phyloP scores from a whole-genome alignment of 2,113 vertebrate genomes.

The Pollachius pollachius region DNA sequence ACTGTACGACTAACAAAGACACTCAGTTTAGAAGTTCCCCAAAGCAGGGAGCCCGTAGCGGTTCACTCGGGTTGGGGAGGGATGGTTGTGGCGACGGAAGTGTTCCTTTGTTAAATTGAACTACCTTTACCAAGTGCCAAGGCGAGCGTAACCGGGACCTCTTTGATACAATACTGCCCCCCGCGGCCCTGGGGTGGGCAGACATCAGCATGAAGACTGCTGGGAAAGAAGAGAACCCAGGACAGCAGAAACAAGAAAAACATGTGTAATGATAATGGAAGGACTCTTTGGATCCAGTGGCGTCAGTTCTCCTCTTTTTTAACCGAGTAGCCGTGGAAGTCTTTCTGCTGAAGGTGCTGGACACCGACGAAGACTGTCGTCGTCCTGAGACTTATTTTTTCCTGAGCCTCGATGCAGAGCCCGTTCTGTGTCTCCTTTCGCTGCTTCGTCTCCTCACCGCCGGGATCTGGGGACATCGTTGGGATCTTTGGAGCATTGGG shows the following conservation, averaged over 20 bases:
- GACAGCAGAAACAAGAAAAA: conserved; percentile 16
- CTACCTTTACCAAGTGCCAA: conserved; percentile 47
- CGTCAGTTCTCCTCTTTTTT: no score
- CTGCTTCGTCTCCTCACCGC: no score
- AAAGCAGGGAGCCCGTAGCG: no score
- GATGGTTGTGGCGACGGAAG: conserved; percentile 1
- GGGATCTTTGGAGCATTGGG: no score
- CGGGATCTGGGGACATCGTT: no score
- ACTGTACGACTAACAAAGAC: no score
- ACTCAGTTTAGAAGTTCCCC: no score
- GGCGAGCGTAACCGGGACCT: conserved; percentile 48
- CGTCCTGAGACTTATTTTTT: conserved; percentile 7
- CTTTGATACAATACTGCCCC: conserved; percentile 37
- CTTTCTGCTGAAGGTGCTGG: conserved; percentile 19
- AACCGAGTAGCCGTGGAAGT: conserved; percentile 9
- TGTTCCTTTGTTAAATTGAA: conserved; percentile 32
- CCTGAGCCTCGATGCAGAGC: conserved; percentile 24
- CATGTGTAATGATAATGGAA: no score
- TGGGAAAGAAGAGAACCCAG: not conserved
- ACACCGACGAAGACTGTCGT: conserved; percentile 22
- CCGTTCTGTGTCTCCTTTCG: conserved; percentile 5
- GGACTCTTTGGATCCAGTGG: no score
- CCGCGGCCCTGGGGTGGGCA: conserved; percentile 17
- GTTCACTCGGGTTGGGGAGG: no score
- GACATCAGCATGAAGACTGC: conserved; percentile 19